These are phyloP conservation scores for Desoria tigrina DNA, from an alignment of 2,888 invertebrate genomes.

Conservation along the genomic window DNA sequence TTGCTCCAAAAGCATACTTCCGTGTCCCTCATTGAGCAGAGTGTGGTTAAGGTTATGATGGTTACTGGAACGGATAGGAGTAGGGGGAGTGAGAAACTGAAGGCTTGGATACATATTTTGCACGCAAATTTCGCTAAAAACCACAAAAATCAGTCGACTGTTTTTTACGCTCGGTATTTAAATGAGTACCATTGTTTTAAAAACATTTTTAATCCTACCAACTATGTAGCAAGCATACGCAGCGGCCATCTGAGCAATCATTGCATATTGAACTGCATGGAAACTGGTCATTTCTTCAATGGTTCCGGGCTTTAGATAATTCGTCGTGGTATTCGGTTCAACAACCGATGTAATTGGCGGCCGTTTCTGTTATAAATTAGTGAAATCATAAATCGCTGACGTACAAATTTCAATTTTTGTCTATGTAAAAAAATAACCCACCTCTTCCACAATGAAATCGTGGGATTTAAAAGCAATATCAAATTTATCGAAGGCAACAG, in stretches of 20 bases:
- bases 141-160: constrained; percentile 8
- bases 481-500: constrained; percentile 55
- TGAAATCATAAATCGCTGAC: constrained; percentile 1
- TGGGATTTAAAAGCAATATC: constrained; percentile 52
- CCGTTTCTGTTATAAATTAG: constrained; percentile 22
- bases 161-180: neutral
- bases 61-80: constrained; percentile 57
- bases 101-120: constrained; percentile 59
- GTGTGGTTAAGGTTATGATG: constrained; percentile 53
- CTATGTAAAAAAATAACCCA: too few species aligned
- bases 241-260: constrained; percentile 56
- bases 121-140: constrained; percentile 61
- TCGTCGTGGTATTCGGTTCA: constrained; percentile 9
- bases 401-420: neutral
- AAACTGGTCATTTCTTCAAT: neutral
- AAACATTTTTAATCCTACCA: constrained; percentile 38
- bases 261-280: constrained; percentile 46
- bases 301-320: constrained; percentile 7
- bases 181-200: neutral
- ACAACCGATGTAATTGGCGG: constrained; percentile 4
- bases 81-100: constrained; percentile 59
- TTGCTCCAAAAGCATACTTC: constrained; percentile 54
- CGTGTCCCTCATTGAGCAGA: constrained; percentile 53
- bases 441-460: constrained; percentile 54
- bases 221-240: constrained; percentile 58